A percentile compares a stretch with the other conserved stretches of the same genome.
These are phyloP conservation scores for Lutraria rhynchaena DNA, from an alignment of 1,140 invertebrate genomes.

Conservation along the genomic window DNA sequence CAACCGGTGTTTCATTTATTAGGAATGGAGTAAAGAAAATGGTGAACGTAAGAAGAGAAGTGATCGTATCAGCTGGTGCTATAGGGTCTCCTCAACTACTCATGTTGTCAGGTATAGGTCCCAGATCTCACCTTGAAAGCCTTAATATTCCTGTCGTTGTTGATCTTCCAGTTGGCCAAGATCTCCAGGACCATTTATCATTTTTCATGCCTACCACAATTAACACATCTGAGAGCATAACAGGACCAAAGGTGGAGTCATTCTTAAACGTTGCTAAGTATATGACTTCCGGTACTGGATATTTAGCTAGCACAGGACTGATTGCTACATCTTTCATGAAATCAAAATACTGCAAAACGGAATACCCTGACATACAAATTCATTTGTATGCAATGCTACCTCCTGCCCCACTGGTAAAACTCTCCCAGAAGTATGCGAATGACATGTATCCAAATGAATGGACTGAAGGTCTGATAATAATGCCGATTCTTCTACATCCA, in stretches of 20 bases:
- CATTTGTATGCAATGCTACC: not conserved
- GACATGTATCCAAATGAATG: not conserved
- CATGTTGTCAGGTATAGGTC: constrained; percentile 85
- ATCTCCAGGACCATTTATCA: constrained; percentile 89
- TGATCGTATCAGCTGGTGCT: constrained; percentile 28
- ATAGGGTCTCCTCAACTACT: constrained; percentile 78
- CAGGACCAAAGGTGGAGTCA: constrained; percentile 10
- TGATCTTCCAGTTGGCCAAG: constrained; percentile 92
- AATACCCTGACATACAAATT: constrained; percentile 50
- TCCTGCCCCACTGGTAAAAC: not conserved
- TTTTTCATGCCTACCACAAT: constrained; percentile 50
- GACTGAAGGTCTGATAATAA: not conserved
- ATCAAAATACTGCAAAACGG: not conserved
- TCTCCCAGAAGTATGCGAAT: not conserved
- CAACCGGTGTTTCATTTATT: constrained; percentile 17
- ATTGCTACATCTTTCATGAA: constrained; percentile 37
- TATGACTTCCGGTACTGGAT: constrained; percentile 63
- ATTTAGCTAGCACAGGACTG: constrained; percentile 1
- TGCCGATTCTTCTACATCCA: constrained; percentile 59
- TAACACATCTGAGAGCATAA: constrained; percentile 21
- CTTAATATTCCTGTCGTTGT: constrained; percentile 67
- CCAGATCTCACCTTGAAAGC: constrained; percentile 79
- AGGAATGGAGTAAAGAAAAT: constrained; percentile 2
- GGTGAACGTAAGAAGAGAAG: constrained; percentile 17
- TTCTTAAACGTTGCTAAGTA: constrained; percentile 58